A percentile compares a stretch with the other conserved stretches of the same genome.
These are phyloP conservation scores for Oryzias javanicus DNA, from an alignment of 2,113 vertebrate species.

Conservation along the genomic window DNA sequence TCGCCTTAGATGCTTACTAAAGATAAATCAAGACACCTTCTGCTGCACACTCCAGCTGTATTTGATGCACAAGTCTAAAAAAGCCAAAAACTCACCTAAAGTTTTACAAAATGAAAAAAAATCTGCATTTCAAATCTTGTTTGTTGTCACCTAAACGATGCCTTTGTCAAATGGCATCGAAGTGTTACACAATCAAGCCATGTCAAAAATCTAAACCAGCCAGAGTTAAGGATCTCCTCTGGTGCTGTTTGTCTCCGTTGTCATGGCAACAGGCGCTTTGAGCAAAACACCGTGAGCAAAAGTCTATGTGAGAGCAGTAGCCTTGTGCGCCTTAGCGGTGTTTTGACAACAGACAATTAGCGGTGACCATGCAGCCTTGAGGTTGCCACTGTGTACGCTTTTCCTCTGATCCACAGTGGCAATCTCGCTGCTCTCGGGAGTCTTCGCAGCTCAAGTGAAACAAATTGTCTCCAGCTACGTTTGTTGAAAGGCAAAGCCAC, in stretches of 20 bases:
- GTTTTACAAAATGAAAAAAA: no score
- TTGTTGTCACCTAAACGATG: no score
- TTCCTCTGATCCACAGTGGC: constrained; percentile 44
- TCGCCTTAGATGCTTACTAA: no score
- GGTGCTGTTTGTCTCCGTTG: background rate
- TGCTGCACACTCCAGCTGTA: no score
- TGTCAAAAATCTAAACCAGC: background rate
- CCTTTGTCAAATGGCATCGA: no score
- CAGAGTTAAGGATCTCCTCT: background rate
- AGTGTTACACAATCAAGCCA: background rate
- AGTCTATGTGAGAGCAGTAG: background rate
- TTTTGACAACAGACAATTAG: constrained; percentile 54
- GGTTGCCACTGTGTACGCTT: constrained; percentile 54
- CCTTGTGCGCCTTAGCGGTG: constrained; percentile 17
- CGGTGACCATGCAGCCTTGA: constrained; percentile 48
- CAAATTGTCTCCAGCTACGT: constrained; percentile 41
- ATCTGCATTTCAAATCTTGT: no score
- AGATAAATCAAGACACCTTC: no score
- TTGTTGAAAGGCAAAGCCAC: constrained; percentile 35
- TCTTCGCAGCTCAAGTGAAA: constrained; percentile 44
- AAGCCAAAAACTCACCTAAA: no score
- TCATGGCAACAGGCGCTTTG: background rate
- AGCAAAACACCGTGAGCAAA: constrained; percentile 1
- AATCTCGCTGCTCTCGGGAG: constrained; percentile 30
- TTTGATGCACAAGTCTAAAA: no score